Evolutionary conservation across 2,113 vertebrate genomes (phyloP).

Genomic region (Zosterops pallidus): DNA sequence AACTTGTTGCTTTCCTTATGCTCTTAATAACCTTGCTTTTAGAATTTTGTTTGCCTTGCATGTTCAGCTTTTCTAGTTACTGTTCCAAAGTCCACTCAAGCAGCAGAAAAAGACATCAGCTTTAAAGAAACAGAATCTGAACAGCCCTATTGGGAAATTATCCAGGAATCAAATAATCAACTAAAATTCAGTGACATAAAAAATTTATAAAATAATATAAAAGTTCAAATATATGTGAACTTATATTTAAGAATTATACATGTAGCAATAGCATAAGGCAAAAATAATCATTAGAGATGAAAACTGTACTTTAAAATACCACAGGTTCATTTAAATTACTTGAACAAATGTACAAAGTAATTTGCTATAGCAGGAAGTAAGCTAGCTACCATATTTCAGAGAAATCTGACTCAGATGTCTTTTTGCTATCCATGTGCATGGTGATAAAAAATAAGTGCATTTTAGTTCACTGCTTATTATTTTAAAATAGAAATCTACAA

Average conservation of each 20-base stretch:
- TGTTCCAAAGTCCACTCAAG: constrained; percentile 26
- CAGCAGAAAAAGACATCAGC: not conserved
- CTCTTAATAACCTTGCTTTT: not conserved
- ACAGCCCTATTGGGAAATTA: not conserved
- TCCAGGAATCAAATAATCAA: not conserved
- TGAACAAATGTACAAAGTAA: not conserved
- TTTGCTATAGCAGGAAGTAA: not conserved
- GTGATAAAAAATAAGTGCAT: not conserved
- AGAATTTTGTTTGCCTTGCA: not conserved
- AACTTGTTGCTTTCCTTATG: not conserved
- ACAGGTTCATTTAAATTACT: not conserved
- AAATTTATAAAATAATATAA: not conserved
- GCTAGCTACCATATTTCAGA: not conserved
- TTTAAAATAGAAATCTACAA: not conserved
- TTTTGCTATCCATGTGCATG: not conserved
- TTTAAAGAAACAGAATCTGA: not conserved
- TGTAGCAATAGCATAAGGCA: not conserved
- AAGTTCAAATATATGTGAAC: not conserved
- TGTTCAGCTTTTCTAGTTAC: not conserved
- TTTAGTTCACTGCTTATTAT: not conserved
- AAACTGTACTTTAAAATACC: not conserved
- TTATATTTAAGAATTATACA: not conserved
- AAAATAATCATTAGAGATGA: not conserved
- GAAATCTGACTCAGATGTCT: not conserved
- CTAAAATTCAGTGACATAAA: not conserved